A percentile compares a stretch with the other conserved stretches of the same genome.
Conservation (phyloP, 2,888 invertebrate genomes). For the Luffia ferchaultella region DNA sequence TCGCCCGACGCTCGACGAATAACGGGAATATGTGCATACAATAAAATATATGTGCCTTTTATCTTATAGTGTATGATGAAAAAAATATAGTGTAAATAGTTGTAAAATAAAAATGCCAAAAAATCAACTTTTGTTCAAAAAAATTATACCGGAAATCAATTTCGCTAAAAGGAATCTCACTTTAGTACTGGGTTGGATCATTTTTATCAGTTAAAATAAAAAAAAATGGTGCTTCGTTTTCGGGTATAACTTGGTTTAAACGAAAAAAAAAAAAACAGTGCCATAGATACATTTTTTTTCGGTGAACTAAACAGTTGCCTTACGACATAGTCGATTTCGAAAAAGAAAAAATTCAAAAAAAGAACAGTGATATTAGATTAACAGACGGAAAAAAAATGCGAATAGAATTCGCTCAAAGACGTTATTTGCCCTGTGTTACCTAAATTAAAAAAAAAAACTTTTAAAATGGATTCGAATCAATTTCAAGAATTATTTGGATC, state of each 20-base stretch:
- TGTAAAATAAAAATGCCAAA: conserved; percentile 66
- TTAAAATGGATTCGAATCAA: conserved; percentile 52
- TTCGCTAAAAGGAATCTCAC: conserved; percentile 58
- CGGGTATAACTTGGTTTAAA: conserved; percentile 50
- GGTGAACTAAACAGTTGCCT: conserved; percentile 35
- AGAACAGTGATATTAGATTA: conserved; percentile 38
- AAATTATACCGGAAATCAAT: conserved; percentile 56
- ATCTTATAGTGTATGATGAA: background rate
- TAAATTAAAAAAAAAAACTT: conserved; percentile 23
- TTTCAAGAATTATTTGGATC: conserved; percentile 59
- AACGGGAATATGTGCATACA: no score
- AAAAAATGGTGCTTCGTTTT: conserved; percentile 2
- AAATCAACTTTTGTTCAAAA: conserved; percentile 56
- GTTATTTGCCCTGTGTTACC: conserved; percentile 37
- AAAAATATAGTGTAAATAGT: conserved; percentile 21
- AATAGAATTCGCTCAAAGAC: conserved; percentile 42
- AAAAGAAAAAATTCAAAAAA: conserved; percentile 18
- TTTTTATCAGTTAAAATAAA: conserved; percentile 50
- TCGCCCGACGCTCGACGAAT: background rate
- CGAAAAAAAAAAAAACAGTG: conserved; percentile 30
- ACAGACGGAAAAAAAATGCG: conserved; percentile 37
- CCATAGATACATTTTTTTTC: conserved; percentile 46
- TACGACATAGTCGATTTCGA: conserved; percentile 52
- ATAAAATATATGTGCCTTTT: background rate
- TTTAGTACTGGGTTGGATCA: conserved; percentile 46